These are phyloP conservation scores for Drosophila malerkotliana DNA, from an alignment of 1,140 invertebrate genomes.

Conservation along the genomic window DNA sequence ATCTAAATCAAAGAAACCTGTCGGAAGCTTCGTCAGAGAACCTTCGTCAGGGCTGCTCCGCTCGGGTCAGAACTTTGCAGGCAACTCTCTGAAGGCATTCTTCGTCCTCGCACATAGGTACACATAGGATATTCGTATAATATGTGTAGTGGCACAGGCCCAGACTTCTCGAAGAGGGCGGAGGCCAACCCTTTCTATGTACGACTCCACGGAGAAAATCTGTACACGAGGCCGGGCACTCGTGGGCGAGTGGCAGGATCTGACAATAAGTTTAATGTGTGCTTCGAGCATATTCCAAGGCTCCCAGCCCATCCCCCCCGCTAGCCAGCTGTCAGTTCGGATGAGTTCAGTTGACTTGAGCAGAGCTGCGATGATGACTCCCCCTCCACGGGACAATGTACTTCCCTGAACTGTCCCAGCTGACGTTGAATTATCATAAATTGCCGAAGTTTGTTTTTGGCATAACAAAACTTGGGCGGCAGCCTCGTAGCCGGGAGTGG, in stretches of 20 bases:
- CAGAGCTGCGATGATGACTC: constrained; percentile 63
- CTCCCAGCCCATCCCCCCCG: constrained; percentile 30
- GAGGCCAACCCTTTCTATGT: constrained; percentile 69
- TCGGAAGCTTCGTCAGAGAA: constrained; percentile 16
- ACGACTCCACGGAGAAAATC: constrained; percentile 61
- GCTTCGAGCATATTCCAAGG: constrained; percentile 77
- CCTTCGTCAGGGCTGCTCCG: constrained; percentile 9
- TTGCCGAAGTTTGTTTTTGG: constrained; percentile 81
- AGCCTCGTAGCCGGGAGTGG: neutral
- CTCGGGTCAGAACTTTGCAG: constrained; percentile 26
- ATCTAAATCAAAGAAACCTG: constrained; percentile 44
- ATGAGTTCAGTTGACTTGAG: constrained; percentile 30
- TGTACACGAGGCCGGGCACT: constrained; percentile 61
- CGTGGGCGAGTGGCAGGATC: constrained; percentile 18
- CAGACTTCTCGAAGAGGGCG: neutral
- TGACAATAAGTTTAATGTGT: constrained; percentile 82
- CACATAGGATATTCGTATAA: constrained; percentile 66
- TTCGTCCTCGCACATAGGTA: constrained; percentile 31
- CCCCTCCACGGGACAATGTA: constrained; percentile 54
- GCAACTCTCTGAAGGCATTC: constrained; percentile 45
- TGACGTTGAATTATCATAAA: constrained; percentile 83
- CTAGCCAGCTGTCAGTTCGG: constrained; percentile 71
- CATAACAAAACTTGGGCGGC: constrained; percentile 74
- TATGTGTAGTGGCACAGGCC: constrained; percentile 32
- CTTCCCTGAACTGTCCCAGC: constrained; percentile 78